Percentiles rank a stretch among this genome's conserved stretches.
phyloP scores from a whole-genome alignment of 2,113 vertebrate species.

The Bufo gargarizans region DNA sequence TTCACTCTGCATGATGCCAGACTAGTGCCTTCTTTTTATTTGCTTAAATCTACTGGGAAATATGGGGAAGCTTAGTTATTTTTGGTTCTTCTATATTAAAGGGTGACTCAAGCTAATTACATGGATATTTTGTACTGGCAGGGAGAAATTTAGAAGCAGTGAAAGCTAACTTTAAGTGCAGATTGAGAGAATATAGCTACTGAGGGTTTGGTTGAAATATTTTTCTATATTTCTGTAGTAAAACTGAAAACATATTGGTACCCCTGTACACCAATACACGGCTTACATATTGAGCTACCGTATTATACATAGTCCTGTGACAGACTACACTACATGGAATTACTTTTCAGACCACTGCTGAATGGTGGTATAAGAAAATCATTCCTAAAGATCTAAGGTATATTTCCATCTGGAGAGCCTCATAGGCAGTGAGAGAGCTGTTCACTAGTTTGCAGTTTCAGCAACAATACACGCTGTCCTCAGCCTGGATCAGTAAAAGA shows the following conservation, averaged over 20 bases:
- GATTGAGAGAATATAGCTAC: not conserved
- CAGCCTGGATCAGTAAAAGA: too few species aligned
- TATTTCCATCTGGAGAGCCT: too few species aligned
- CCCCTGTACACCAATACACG: too few species aligned
- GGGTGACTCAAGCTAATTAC: slow-evolving; percentile 40
- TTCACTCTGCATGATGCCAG: not conserved
- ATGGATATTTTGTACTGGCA: slow-evolving; percentile 14
- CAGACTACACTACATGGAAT: too few species aligned
- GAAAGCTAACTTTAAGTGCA: not conserved
- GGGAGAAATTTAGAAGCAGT: not conserved
- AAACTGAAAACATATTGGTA: not conserved
- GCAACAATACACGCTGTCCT: too few species aligned
- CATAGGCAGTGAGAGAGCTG: too few species aligned
- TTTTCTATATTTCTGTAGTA: not conserved
- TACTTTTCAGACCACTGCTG: too few species aligned
- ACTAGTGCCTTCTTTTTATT: not conserved
- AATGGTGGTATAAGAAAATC: too few species aligned
- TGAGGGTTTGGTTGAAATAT: not conserved
- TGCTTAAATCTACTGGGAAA: not conserved
- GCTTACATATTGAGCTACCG: too few species aligned
- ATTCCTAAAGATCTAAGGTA: too few species aligned
- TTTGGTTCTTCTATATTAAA: slow-evolving; percentile 37
- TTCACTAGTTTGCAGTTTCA: too few species aligned
- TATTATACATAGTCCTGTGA: too few species aligned
- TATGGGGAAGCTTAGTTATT: slow-evolving; percentile 27